These are phyloP conservation scores for Pica pica DNA, from an alignment of 2,113 vertebrate species.

Conservation along the genomic window DNA sequence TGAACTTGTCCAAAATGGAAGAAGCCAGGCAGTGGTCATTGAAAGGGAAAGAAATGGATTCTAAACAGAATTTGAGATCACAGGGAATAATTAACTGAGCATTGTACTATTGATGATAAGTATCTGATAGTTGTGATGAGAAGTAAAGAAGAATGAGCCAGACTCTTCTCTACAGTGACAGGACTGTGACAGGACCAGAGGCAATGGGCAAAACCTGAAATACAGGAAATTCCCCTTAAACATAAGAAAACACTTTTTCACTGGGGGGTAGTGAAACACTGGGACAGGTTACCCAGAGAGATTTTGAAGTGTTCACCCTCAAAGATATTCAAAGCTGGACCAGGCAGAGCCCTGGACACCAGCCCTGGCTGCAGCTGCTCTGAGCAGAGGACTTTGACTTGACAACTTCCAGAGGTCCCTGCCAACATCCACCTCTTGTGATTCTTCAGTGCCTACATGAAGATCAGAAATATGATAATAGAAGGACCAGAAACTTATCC, in stretches of 20 bases:
- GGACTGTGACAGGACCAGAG: neutral
- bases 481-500: neutral
- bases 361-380: neutral
- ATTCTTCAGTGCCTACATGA: neutral
- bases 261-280: neutral
- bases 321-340: neutral
- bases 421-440: neutral
- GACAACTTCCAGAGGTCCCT: neutral
- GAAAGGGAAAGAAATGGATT: neutral
- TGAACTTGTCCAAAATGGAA: neutral
- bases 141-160: neutral
- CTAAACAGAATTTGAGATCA: neutral
- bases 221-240: neutral
- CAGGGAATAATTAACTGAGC: neutral
- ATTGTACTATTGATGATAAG: neutral
- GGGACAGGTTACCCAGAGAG: neutral
- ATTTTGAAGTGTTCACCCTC: neutral
- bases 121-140: neutral
- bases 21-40: neutral
- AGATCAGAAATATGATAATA: neutral
- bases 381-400: neutral
- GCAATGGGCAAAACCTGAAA: neutral
- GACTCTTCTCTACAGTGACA: neutral
- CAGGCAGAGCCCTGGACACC: neutral
- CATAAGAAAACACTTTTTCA: neutral